Evolutionary conservation across 2,888 invertebrate species (phyloP).

Genomic region (Pseudeuparius sepicola): DNA sequence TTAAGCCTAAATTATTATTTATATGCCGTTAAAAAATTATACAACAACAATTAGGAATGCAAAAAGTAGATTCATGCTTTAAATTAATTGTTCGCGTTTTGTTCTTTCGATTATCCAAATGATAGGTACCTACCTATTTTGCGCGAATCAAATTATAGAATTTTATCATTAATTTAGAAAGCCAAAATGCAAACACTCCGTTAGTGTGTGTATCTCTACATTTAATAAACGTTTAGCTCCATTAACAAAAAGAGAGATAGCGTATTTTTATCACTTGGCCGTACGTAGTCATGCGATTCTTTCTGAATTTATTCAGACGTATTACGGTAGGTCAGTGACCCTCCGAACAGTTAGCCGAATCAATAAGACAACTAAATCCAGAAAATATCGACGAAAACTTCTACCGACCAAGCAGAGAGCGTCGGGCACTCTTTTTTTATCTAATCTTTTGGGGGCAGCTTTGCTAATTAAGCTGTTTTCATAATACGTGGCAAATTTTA

Average conservation of each 20-base stretch:
- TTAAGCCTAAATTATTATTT: too few relatives aligned
- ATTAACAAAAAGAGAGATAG: conserved; percentile 18
- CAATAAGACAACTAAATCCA: conserved; percentile 25
- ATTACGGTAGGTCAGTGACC: conserved; percentile 34
- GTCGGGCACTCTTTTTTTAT: conserved; percentile 19
- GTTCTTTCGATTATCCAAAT: too few relatives aligned
- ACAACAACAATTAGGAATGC: too few relatives aligned
- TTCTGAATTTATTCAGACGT: conserved; percentile 33
- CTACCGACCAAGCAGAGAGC: conserved; percentile 10
- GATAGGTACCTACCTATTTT: too few relatives aligned
- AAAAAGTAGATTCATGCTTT: too few relatives aligned
- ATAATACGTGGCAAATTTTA: conserved; percentile 16
- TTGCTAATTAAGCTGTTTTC: conserved; percentile 21
- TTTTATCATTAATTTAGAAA: too few relatives aligned
- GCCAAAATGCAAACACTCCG: too few relatives aligned
- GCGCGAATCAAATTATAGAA: too few relatives aligned
- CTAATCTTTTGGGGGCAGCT: conserved; percentile 20
- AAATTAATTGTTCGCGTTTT: too few relatives aligned
- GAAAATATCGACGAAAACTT: conserved; percentile 18
- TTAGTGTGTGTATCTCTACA: too few relatives aligned
- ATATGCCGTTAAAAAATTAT: too few relatives aligned
- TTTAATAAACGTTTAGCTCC: conserved; percentile 15
- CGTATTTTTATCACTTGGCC: conserved; percentile 18
- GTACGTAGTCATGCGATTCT: conserved; percentile 30
- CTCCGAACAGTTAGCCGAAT: conserved; percentile 30